Base-by-base conservation (phyloP, 2,797 vertebrate genomes). In the Paratrypauchen microcephalus region DNA sequence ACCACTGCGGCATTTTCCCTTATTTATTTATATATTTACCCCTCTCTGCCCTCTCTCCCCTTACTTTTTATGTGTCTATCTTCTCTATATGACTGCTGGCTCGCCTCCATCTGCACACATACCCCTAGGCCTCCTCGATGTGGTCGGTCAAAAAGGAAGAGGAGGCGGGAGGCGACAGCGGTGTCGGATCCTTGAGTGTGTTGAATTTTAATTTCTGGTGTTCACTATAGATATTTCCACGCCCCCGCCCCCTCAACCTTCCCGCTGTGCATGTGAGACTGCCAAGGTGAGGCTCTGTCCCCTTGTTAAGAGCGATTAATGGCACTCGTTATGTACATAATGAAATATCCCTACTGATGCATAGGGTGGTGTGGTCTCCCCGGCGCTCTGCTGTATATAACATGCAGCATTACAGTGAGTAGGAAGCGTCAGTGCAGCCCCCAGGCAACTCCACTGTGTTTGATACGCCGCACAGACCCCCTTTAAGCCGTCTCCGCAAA, bases 231-330 rank as follows among this genome's bases (percentile, higher is more conserved):
- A 87, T 84, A 84, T 87, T 85, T 83, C 79, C 72, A 75, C 82
- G 74, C 63, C 81, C 79, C 78, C 68, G 5, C 59, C 60, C 57
- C 66, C 65, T 75, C 80, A 78, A 65, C 83, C 84, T 82, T 80
- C 83, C 87, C 59, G 88, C 90, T 88, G 87, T 80, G 89, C 57
- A 72, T 89, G 83, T 83, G 77, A 92, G 89, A 91, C 88, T 89
- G 89, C 88, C 90, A 92, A 92, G 90, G 91, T 91, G 91, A 93
- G 92, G 91, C 92, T 91, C 90, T 82, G 92, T 93, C 93, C 92
- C 92, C 92, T 93, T 93, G 92, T 94, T 94, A 93, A 90, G 90
- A 93, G 89, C 91, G 86, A 92, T 94, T 94, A 93, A 94, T 93
- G 92, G 90, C 84, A 88, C 92, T 93, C 84, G 91, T 93, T 92